Conservation (phyloP, 2,888 invertebrate species). For the Aspidiotus destructor region DNA sequence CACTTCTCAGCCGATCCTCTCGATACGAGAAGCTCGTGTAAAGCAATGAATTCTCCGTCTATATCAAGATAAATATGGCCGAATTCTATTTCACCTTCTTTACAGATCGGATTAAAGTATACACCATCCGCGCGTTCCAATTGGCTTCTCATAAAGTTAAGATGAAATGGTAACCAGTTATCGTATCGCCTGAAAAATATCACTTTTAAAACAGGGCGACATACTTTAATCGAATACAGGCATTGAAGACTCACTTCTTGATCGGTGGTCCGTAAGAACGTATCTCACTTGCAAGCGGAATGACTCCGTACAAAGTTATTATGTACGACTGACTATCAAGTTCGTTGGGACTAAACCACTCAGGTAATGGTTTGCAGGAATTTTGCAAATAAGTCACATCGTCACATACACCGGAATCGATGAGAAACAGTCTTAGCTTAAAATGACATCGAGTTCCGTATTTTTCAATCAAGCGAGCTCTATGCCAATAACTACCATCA, state of each 20-base stretch:
- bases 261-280: not conserved
- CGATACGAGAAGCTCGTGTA: no score
- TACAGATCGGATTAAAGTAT: not conserved
- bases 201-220: no score
- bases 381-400: not conserved
- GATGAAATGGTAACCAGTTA: not conserved
- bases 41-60: no score
- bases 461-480: not conserved
- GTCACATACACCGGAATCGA: not conserved
- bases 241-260: no score
- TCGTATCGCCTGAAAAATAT: not conserved
- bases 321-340: not conserved
- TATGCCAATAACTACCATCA: not conserved
- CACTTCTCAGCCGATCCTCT: no score
- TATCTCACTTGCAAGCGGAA: not conserved
- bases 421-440: not conserved
- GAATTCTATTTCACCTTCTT: not conserved
- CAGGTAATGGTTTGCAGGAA: not conserved
- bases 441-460: not conserved
- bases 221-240: no score
- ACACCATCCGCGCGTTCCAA: not conserved
- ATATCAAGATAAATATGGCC: not conserved
- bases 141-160: not conserved
- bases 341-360: not conserved
- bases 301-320: not conserved